phyloP scores from a whole-genome alignment of 1,140 invertebrate species.

The Paraescarpia echinospica region DNA sequence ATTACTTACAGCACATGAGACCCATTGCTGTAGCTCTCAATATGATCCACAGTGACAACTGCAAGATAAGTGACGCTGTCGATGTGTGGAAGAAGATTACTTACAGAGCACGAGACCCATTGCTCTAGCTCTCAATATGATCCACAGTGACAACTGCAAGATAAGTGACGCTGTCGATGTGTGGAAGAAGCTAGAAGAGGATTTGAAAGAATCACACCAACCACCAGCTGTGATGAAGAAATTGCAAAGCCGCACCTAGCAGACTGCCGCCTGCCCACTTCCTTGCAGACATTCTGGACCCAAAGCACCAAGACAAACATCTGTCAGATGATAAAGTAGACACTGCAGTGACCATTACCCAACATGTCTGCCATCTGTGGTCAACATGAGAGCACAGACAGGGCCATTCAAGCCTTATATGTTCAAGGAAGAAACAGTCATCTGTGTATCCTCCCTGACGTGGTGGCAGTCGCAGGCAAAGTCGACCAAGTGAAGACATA shows the following conservation, averaged over 20 bases:
- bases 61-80: conserved; percentile 10
- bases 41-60: background rate
- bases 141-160: conserved; percentile 3
- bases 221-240: conserved; percentile 14
- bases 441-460: conserved; percentile 1
- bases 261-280: conserved; percentile 8
- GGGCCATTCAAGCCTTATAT: background rate
- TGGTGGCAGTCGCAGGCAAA: conserved; percentile 11
- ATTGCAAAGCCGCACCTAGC: conserved; percentile 11
- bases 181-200: conserved; percentile 11
- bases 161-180: conserved; percentile 9
- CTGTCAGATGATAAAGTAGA: conserved; percentile 14
- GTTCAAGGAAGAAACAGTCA: conserved; percentile 12
- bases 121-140: background rate
- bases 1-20: too few species aligned
- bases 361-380: conserved; percentile 15
- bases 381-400: background rate
- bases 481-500: conserved; percentile 7
- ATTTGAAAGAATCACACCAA: conserved; percentile 13
- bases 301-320: conserved; percentile 7
- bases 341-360: conserved; percentile 10
- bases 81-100: background rate
- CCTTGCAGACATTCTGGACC: conserved; percentile 15
- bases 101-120: background rate
- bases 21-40: conserved; percentile 9